Evolutionary conservation across 2,113 vertebrate genomes (phyloP).

Genomic region (Merops nubicus): DNA sequence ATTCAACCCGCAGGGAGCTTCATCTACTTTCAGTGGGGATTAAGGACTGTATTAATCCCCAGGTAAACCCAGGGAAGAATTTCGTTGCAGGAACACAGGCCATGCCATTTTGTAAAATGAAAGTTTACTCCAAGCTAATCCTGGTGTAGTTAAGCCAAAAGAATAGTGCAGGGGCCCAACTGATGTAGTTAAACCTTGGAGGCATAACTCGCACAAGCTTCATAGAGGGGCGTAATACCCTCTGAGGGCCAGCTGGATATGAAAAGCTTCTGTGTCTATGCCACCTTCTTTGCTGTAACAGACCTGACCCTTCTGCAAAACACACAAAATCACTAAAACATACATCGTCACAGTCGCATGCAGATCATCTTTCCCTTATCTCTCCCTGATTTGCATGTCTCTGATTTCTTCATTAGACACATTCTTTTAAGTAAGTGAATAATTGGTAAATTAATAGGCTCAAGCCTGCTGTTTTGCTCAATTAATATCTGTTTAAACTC

Average conservation of each 20-base stretch:
- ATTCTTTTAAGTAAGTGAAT: not conserved
- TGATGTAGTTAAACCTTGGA: not conserved
- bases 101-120: not conserved
- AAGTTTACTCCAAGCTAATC: not conserved
- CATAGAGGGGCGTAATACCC: not conserved
- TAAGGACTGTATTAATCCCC: not conserved
- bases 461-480: not conserved
- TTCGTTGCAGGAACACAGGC: not conserved
- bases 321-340: not conserved
- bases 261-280: not conserved
- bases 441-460: not conserved
- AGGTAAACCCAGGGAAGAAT: not conserved
- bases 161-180: not conserved
- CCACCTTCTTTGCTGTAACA: not conserved
- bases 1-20: not conserved
- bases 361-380: not conserved
- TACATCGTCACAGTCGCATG: not conserved
- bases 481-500: not conserved
- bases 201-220: not conserved
- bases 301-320: not conserved
- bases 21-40: not conserved
- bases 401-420: conserved; percentile 27
- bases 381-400: conserved; percentile 26
- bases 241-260: not conserved
- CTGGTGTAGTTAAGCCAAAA: not conserved